Conservation (phyloP, 2,797 vertebrate species). For the Tragelaphus oryx region DNA sequence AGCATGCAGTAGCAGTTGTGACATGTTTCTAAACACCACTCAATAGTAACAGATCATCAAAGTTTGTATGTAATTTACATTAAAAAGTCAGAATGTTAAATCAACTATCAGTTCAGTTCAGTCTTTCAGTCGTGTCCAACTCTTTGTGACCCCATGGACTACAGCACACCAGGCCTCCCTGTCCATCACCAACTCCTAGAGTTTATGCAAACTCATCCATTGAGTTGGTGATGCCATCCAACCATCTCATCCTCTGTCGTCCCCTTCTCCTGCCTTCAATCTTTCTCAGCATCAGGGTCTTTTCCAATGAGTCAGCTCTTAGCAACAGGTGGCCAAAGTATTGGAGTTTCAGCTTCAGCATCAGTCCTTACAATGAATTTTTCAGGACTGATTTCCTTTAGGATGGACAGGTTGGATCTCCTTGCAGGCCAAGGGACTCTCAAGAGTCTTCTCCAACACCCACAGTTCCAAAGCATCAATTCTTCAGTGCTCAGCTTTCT, state of each 20-base stretch:
- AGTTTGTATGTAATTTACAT: neutral
- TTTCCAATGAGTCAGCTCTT: neutral
- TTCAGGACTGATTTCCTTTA: neutral
- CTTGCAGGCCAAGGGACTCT: neutral
- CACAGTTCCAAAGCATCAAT: neutral
- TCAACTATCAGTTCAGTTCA: neutral
- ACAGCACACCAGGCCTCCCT: neutral
- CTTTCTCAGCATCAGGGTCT: neutral
- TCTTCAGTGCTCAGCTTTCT: neutral
- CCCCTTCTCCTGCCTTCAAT: neutral
- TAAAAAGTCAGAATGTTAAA: neutral
- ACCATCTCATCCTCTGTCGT: neutral
- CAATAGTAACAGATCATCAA: neutral
- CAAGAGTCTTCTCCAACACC: neutral
- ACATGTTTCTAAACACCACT: neutral
- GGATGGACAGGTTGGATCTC: neutral
- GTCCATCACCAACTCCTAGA: neutral
- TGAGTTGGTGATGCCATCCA: neutral
- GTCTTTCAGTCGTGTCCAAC: neutral
- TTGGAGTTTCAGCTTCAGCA: neutral
- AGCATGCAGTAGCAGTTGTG: neutral
- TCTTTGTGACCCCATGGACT: neutral
- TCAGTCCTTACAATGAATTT: neutral
- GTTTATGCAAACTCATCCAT: neutral
- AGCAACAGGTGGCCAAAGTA: neutral